Percentiles rank a stretch among this genome's conserved stretches.
Conservation (phyloP, 1,140 invertebrate species). For the Proales similis region DNA sequence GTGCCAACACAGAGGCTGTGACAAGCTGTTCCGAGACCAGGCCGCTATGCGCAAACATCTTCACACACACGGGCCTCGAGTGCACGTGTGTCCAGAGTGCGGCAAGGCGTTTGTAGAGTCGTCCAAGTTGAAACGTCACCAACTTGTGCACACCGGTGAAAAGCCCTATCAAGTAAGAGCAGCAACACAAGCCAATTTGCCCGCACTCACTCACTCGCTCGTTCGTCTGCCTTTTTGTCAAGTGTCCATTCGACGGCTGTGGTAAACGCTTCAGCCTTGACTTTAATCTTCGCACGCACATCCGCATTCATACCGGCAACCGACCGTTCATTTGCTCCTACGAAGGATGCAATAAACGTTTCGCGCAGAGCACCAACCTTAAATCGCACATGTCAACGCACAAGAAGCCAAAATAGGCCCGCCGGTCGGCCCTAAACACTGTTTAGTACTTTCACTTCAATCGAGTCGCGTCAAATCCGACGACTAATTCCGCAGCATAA, state of each 20-base stretch:
- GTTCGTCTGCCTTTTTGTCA: too few species aligned
- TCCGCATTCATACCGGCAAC: conserved; percentile 89
- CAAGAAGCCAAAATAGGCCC: conserved; percentile 63
- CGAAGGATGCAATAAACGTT: conserved; percentile 95
- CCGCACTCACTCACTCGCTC: conserved; percentile 77
- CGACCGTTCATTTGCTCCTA: conserved; percentile 94
- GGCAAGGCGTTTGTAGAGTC: conserved; percentile 97
- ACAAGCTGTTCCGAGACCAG: conserved; percentile 95
- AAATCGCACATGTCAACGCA: conserved; percentile 97
- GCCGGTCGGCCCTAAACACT: too few species aligned
- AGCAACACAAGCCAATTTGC: conserved; percentile 85
- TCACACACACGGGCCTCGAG: conserved; percentile 88
- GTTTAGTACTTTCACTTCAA: too few species aligned
- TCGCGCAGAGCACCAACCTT: conserved; percentile 93
- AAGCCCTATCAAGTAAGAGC: conserved; percentile 93
- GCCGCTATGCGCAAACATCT: conserved; percentile 95
- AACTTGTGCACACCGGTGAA: conserved; percentile 85
- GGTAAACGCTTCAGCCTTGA: conserved; percentile 94
- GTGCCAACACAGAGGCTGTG: conserved; percentile 61
- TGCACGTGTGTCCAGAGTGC: conserved; percentile 94
- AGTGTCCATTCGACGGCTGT: conserved; percentile 96
- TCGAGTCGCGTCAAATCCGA: too few species aligned
- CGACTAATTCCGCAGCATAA: too few species aligned
- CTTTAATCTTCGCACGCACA: conserved; percentile 89
- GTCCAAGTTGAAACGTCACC: conserved; percentile 88